These are phyloP conservation scores for Nomada fucata DNA, from an alignment of 2,888 invertebrate genomes.

Conservation along the genomic window DNA sequence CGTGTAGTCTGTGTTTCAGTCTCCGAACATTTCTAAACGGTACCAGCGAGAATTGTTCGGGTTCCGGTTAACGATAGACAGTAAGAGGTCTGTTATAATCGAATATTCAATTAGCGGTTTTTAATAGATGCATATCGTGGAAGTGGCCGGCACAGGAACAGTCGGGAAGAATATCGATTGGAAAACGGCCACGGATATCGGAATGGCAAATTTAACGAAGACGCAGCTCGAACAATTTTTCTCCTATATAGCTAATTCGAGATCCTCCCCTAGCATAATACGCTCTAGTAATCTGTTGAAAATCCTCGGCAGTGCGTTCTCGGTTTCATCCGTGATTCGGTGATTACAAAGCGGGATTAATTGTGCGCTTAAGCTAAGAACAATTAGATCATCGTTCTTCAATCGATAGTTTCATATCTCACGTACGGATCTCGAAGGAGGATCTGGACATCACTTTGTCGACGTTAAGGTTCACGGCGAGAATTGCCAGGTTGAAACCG, in stretches of 20 bases:
- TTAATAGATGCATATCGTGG: slow-evolving; percentile 83
- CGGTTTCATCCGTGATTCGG: slow-evolving; percentile 80
- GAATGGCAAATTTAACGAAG: slow-evolving; percentile 83
- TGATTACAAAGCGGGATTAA: slow-evolving; percentile 56
- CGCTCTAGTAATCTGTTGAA: slow-evolving; percentile 81
- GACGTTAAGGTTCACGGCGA: slow-evolving; percentile 82
- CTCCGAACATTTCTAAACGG: no score
- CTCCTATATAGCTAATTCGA: slow-evolving; percentile 68
- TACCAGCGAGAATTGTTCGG: background rate
- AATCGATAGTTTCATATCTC: slow-evolving; percentile 82
- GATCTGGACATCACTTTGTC: slow-evolving; percentile 82
- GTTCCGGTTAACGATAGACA: background rate
- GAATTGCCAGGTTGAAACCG: slow-evolving; percentile 63
- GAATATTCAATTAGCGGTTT: background rate
- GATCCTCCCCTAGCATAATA: slow-evolving; percentile 70
- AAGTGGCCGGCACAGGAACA: slow-evolving; percentile 83
- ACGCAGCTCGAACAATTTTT: slow-evolving; percentile 82
- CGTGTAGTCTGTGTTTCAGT: no score
- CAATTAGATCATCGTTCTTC: background rate
- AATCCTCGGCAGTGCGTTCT: slow-evolving; percentile 81
- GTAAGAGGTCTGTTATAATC: background rate
- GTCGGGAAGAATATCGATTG: slow-evolving; percentile 74
- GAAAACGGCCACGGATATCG: slow-evolving; percentile 80
- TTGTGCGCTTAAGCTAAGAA: background rate
- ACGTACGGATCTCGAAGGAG: slow-evolving; percentile 79